These are phyloP conservation scores for Halcyon leucocephala DNA, from an alignment of 2,797 vertebrate species.

Conservation along the genomic window DNA sequence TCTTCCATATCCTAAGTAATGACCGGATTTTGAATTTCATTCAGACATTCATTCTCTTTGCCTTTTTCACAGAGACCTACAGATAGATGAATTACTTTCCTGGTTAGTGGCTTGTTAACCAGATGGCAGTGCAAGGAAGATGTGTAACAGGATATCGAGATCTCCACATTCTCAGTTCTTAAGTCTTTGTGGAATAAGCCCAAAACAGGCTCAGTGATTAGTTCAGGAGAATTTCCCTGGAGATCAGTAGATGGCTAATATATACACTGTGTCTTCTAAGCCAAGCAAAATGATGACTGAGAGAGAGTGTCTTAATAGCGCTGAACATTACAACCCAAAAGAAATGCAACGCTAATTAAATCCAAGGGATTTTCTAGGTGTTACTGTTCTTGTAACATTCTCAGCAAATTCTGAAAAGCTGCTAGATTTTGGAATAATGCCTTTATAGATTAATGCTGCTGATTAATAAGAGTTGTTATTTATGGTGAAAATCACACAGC, in stretches of 20 bases:
- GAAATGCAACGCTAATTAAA: neutral
- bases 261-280: neutral
- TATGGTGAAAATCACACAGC: slow-evolving; percentile 49
- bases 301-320: neutral
- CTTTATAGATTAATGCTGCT: slow-evolving; percentile 41
- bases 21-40: neutral
- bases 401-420: slow-evolving; percentile 50
- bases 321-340: neutral
- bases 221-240: slow-evolving; percentile 30
- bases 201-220: slow-evolving; percentile 6
- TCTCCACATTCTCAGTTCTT: neutral
- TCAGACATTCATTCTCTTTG: neutral
- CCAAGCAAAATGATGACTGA: neutral
- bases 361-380: slow-evolving; percentile 20
- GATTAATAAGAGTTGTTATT: slow-evolving; percentile 56
- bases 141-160: neutral
- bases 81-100: neutral
- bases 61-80: neutral
- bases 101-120: neutral
- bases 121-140: neutral
- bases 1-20: neutral
- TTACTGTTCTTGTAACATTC: slow-evolving; percentile 7
- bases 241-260: neutral
- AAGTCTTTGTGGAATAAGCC: slow-evolving; percentile 9
- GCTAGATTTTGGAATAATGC: slow-evolving; percentile 44